These are phyloP conservation scores for Ictalurus punctatus DNA, from an alignment of 2,113 vertebrate species.

Conservation along the genomic window DNA sequence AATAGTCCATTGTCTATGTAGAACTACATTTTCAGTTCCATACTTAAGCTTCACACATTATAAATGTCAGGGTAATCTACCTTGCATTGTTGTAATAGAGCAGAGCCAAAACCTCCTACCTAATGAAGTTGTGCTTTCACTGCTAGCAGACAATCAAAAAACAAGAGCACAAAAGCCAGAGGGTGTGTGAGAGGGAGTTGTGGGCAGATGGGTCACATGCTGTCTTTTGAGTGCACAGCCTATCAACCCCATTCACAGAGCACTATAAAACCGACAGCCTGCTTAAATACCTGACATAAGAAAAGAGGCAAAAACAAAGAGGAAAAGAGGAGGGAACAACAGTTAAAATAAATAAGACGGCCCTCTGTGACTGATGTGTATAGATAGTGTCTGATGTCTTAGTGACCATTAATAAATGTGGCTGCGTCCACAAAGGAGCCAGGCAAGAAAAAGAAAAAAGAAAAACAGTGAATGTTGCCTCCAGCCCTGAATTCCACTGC, in stretches of 20 bases:
- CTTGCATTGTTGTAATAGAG: constrained; percentile 60
- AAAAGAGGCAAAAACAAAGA: constrained; percentile 77
- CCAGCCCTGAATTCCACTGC: constrained; percentile 61
- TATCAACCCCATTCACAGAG: constrained; percentile 75
- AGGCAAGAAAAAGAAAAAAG: constrained; percentile 53
- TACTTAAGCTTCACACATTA: constrained; percentile 27
- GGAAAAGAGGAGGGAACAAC: constrained; percentile 66
- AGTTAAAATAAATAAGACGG: constrained; percentile 82
- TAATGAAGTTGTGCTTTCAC: constrained; percentile 74
- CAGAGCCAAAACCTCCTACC: constrained; percentile 72
- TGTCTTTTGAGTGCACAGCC: constrained; percentile 73
- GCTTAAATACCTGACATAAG: constrained; percentile 81
- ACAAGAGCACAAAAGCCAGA: constrained; percentile 76
- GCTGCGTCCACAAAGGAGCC: constrained; percentile 72
- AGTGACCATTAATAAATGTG: constrained; percentile 81
- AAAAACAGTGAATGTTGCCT: constrained; percentile 66
- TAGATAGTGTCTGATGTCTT: constrained; percentile 75
- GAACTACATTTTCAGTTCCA: constrained; percentile 1
- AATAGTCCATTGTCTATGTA: background rate
- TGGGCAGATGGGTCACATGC: constrained; percentile 82
- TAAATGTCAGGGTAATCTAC: constrained; percentile 43
- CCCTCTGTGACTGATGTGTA: constrained; percentile 79
- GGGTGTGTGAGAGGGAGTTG: constrained; percentile 73
- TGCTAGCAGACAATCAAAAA: constrained; percentile 78
- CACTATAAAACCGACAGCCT: constrained; percentile 77